phyloP scores from a whole-genome alignment of 1,140 invertebrate species.

The Lycorma delicatula region DNA sequence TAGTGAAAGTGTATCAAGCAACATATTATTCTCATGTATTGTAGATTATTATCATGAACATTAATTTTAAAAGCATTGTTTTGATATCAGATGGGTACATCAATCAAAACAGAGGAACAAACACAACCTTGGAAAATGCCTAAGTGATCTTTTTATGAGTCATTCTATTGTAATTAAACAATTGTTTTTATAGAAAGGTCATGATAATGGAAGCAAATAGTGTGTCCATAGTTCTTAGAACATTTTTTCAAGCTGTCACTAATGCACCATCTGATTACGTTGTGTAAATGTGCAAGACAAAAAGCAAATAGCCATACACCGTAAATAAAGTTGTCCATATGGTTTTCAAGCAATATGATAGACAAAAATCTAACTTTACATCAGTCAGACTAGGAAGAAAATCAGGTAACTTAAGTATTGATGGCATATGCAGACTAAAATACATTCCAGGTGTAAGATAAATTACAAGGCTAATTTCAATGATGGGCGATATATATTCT shows the following conservation, averaged over 20 bases:
- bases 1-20: background rate
- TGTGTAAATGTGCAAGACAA: background rate
- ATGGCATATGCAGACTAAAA: too few species aligned
- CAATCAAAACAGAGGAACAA: background rate
- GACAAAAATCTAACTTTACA: background rate
- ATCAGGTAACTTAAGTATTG: background rate
- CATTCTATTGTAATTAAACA: background rate
- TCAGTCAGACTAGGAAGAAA: background rate
- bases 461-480: too few species aligned
- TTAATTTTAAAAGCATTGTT: background rate
- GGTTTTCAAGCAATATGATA: background rate
- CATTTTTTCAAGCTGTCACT: background rate
- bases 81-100: background rate
- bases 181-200: background rate
- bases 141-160: background rate
- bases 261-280: background rate
- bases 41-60: background rate
- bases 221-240: background rate
- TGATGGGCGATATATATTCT: too few species aligned
- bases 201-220: background rate
- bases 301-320: background rate
- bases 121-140: background rate
- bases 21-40: background rate
- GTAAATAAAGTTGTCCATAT: background rate
- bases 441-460: too few species aligned